phyloP scores from a whole-genome alignment of 2,888 invertebrate genomes.

The Neoitamus cyanurus region DNA sequence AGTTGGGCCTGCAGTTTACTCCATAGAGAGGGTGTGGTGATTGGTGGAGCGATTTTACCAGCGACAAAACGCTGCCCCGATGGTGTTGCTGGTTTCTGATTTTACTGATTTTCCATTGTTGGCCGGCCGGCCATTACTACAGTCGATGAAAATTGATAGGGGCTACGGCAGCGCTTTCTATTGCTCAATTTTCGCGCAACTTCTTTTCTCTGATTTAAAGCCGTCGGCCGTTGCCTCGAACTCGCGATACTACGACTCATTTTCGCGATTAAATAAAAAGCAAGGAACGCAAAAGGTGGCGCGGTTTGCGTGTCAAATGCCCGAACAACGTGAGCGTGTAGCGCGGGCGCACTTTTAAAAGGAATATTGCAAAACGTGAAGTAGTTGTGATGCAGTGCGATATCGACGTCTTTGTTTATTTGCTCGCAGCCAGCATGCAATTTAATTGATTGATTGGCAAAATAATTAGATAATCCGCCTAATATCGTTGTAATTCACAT shows the following conservation, averaged over 20 bases:
- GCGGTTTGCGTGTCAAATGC: neutral
- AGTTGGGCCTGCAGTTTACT: neutral
- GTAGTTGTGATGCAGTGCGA: neutral
- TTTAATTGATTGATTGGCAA: slow-evolving; percentile 1
- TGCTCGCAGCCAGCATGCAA: neutral
- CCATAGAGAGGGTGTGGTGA: neutral
- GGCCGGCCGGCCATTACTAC: neutral
- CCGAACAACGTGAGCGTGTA: neutral
- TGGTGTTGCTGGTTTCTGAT: neutral
- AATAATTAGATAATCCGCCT: neutral
- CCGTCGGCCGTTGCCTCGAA: neutral
- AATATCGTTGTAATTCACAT: neutral
- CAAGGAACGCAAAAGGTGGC: neutral
- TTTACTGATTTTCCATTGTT: neutral
- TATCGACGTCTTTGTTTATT: neutral
- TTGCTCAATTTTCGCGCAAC: neutral
- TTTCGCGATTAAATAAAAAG: neutral
- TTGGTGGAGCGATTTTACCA: neutral
- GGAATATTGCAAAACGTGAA: neutral
- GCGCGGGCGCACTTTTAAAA: neutral
- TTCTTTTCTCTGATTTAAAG: neutral
- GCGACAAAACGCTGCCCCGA: neutral
- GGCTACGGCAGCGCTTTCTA: neutral
- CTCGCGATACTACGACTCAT: neutral
- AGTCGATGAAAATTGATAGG: neutral